phyloP scores from a whole-genome alignment of 2,888 invertebrate genomes.

The Cheilosia impressa region DNA sequence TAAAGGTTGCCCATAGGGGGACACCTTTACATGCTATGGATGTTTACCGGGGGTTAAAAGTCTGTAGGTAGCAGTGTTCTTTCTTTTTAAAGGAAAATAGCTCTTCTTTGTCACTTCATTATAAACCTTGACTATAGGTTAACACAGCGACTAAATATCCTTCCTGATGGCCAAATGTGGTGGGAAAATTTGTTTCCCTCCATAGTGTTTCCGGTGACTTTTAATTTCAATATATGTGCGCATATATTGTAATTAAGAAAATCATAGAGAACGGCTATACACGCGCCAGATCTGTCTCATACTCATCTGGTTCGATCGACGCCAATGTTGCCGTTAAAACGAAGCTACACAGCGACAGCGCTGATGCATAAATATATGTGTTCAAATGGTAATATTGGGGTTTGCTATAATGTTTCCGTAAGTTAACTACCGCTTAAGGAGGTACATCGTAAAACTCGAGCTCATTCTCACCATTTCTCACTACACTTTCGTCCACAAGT shows the following conservation, averaged over 20 bases:
- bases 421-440: slow-evolving; percentile 62
- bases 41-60: too few relatives aligned
- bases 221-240: slow-evolving; percentile 8
- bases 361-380: background rate
- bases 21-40: too few relatives aligned
- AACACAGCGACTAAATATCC: too few relatives aligned
- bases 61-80: too few relatives aligned
- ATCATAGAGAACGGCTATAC: slow-evolving; percentile 31
- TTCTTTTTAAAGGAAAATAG: too few relatives aligned
- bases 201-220: slow-evolving; percentile 4
- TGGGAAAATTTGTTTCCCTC: slow-evolving; percentile 9
- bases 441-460: slow-evolving; percentile 43
- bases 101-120: too few relatives aligned
- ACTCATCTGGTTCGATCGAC: slow-evolving; percentile 48
- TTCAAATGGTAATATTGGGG: background rate
- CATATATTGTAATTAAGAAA: slow-evolving; percentile 51
- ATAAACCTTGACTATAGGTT: too few relatives aligned
- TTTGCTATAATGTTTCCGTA: slow-evolving; percentile 35
- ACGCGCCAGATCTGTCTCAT: slow-evolving; percentile 12
- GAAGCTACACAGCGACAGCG: slow-evolving; percentile 13
- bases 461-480: slow-evolving; percentile 42
- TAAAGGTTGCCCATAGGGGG: too few relatives aligned
- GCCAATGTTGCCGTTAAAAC: slow-evolving; percentile 58
- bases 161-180: background rate
- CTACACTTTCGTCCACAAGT: slow-evolving; percentile 27